Evolutionary conservation across 2,797 vertebrate genomes (phyloP).

Genomic region (Pseudopleuronectes americanus): DNA sequence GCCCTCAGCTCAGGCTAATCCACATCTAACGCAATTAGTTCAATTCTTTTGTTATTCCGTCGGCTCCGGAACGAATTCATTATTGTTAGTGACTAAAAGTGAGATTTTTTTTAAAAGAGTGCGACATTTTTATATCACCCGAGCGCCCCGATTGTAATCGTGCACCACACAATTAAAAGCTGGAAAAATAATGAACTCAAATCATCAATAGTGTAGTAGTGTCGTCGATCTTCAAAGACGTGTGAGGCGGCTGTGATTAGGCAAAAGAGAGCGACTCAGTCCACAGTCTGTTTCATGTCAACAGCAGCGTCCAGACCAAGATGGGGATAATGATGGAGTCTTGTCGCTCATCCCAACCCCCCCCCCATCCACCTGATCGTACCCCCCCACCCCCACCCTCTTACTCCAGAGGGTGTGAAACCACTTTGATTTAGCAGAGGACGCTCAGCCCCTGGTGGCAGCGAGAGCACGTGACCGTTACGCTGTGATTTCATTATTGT

Average conservation of each 20-base stretch:
- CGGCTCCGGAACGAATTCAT: not conserved
- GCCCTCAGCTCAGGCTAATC: not conserved
- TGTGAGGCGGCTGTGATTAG: not conserved
- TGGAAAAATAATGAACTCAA: not conserved
- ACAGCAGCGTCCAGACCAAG: not conserved
- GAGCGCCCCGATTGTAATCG: not conserved
- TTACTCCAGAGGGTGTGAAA: not conserved
- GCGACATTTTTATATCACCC: not conserved
- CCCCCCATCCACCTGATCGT: not conserved
- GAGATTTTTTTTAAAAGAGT: not conserved
- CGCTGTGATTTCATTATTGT: not conserved
- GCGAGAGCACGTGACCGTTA: not conserved
- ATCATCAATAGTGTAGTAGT: constrained; percentile 2
- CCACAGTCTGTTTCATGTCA: not conserved
- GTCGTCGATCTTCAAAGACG: not conserved
- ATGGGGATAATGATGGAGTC: no score
- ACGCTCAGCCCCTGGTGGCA: no score
- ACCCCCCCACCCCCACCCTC: no score
- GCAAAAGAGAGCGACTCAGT: no score
- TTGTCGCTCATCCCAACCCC: no score
- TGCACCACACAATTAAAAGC: constrained; percentile 14
- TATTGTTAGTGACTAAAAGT: not conserved
- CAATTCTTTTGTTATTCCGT: not conserved
- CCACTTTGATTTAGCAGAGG: no score
- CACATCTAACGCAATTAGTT: not conserved